A percentile compares a stretch with the other conserved stretches of the same genome.
These are phyloP conservation scores for Callosobruchus maculatus DNA, from an alignment of 2,888 invertebrate genomes.

Conservation along the genomic window DNA sequence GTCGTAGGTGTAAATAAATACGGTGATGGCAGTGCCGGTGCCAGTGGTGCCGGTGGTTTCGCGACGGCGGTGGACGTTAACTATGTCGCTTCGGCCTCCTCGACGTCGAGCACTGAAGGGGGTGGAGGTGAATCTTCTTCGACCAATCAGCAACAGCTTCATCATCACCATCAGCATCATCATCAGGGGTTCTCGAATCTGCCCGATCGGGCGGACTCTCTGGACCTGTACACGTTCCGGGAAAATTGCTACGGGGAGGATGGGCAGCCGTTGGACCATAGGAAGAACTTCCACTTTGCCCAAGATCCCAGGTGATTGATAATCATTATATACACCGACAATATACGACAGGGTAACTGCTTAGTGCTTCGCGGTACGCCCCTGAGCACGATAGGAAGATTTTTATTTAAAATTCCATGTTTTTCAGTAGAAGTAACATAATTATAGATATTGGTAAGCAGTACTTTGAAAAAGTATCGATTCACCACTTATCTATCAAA, in stretches of 20 bases:
- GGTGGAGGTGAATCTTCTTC: too few species aligned
- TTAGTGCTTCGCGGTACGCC: too few species aligned
- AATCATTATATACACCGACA: too few species aligned
- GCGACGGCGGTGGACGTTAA: neutral
- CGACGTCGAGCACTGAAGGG: too few species aligned
- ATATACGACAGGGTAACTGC: too few species aligned
- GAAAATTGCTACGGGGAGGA: conserved; percentile 60
- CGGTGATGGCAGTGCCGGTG: neutral
- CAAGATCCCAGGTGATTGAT: neutral
- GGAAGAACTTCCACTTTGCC: conserved; percentile 19
- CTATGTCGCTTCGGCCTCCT: neutral
- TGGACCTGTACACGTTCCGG: conserved; percentile 59
- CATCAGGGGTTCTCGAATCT: conserved; percentile 39
- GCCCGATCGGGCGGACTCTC: conserved; percentile 55
- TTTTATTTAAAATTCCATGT: too few species aligned
- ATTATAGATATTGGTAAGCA: too few species aligned
- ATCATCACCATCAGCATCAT: neutral
- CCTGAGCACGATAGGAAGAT: too few species aligned
- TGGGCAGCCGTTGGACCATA: conserved; percentile 29
- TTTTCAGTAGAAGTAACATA: too few species aligned
- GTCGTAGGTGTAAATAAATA: neutral
- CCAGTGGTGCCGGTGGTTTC: neutral
- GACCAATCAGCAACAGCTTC: conserved; percentile 23
- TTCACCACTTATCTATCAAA: too few species aligned
- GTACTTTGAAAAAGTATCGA: too few species aligned